Conservation (phyloP, 2,113 vertebrate genomes). For the Crotalus tigris region DNA sequence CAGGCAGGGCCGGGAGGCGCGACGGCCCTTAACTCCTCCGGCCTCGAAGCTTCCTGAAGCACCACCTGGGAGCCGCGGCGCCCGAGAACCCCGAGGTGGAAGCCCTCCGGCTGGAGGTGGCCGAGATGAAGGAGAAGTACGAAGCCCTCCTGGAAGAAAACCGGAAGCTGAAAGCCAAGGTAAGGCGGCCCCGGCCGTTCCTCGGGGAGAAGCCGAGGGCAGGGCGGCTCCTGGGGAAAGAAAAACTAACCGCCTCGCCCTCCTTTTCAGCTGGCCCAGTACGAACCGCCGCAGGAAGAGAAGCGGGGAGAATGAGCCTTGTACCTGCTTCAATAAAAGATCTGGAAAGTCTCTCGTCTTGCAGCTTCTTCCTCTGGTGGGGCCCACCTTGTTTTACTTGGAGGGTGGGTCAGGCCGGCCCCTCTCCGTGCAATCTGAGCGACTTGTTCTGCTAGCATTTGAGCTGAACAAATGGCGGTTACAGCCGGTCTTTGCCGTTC, state of each 20-base stretch:
- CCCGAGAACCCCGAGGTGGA: conserved; percentile 81
- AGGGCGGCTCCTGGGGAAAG: too few species aligned
- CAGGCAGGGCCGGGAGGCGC: neutral
- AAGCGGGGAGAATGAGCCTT: conserved; percentile 73
- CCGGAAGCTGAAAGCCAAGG: conserved; percentile 84
- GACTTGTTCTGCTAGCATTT: neutral
- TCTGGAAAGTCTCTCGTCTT: conserved; percentile 65
- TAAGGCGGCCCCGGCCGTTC: conserved; percentile 54
- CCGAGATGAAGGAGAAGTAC: conserved; percentile 86
- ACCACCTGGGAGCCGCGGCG: conserved; percentile 80
- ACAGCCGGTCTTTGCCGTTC: neutral
- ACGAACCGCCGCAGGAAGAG: conserved; percentile 80
- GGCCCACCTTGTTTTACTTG: neutral
- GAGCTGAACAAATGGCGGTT: neutral
- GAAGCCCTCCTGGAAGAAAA: conserved; percentile 88
- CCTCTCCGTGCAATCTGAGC: neutral
- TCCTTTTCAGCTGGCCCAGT: conserved; percentile 83
- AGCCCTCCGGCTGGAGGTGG: conserved; percentile 80
- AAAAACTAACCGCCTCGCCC: neutral
- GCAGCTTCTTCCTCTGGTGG: neutral
- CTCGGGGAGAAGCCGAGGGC: accelerated
- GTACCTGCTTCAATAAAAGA: conserved; percentile 71
- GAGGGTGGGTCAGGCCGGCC: neutral
- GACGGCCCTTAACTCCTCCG: conserved; percentile 68
- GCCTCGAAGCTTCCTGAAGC: conserved; percentile 86